Evolutionary conservation across 2,888 invertebrate genomes (phyloP).

Genomic region (Rosalia funebris): DNA sequence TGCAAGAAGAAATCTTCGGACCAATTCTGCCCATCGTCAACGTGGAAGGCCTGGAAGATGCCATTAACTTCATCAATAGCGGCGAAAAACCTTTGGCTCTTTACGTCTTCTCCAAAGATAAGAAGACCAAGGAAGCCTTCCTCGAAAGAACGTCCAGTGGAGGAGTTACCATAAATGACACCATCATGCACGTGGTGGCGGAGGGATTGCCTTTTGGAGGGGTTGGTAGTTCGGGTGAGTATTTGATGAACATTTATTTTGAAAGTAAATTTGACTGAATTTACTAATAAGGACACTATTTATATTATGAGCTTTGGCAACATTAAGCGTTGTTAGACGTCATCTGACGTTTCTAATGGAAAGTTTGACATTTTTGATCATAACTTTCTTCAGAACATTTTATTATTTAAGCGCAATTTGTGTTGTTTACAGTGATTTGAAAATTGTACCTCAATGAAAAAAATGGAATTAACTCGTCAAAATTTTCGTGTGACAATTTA

Average conservation of each 20-base stretch:
- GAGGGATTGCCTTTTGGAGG: slow-evolving; percentile 96
- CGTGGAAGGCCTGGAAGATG: slow-evolving; percentile 85
- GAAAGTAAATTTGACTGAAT: not conserved
- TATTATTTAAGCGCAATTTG: no score
- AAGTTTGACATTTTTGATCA: no score
- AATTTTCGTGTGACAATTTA: no score
- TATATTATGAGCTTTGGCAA: no score
- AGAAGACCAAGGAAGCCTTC: slow-evolving; percentile 69
- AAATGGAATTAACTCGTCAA: no score
- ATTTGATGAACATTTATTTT: not conserved
- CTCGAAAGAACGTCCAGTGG: slow-evolving; percentile 82
- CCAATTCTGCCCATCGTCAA: slow-evolving; percentile 92
- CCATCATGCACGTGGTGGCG: slow-evolving; percentile 84
- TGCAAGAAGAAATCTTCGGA: slow-evolving; percentile 97
- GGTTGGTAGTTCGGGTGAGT: slow-evolving; percentile 79
- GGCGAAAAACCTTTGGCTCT: slow-evolving; percentile 91
- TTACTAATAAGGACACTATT: no score
- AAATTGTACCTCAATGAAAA: no score
- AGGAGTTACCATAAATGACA: slow-evolving; percentile 86
- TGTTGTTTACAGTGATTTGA: no score
- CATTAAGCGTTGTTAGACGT: no score
- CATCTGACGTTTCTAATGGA: no score
- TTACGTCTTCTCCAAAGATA: slow-evolving; percentile 83
- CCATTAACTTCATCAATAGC: slow-evolving; percentile 88
- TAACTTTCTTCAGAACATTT: no score